Conservation (phyloP, 2,113 vertebrate species). For the Phaethornis superciliosus region DNA sequence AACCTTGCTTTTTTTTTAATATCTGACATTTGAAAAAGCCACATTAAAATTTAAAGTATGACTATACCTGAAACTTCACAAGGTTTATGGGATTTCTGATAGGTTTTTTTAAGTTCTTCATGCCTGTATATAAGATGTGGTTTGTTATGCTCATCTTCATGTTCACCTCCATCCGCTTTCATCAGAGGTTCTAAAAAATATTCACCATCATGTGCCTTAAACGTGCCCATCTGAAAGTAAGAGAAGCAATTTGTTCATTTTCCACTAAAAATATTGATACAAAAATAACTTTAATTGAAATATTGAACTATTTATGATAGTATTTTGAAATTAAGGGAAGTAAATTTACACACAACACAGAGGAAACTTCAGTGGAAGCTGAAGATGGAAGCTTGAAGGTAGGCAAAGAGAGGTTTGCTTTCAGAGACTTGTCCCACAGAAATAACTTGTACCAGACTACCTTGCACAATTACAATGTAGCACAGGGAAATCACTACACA, state of each 20-base stretch:
- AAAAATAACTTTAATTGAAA: not conserved
- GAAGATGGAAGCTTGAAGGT: not conserved
- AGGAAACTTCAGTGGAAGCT: not conserved
- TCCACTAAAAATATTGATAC: not conserved
- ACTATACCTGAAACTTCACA: conserved; percentile 89
- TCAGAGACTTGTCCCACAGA: not conserved
- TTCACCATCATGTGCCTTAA: conserved; percentile 88
- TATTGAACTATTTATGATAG: not conserved
- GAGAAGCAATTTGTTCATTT: conserved; percentile 1
- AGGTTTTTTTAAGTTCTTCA: conserved; percentile 71
- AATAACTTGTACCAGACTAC: not conserved
- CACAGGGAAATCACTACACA: not conserved
- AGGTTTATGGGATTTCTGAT: conserved; percentile 62
- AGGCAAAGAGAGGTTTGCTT: not conserved
- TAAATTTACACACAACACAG: accelerated
- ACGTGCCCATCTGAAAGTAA: conserved; percentile 73
- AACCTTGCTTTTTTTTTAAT: not conserved
- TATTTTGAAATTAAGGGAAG: not conserved
- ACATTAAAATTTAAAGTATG: not conserved
- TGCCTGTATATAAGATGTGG: conserved; percentile 92
- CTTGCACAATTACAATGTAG: not conserved
- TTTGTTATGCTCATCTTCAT: conserved; percentile 91
- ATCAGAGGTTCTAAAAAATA: conserved; percentile 95
- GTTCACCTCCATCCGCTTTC: conserved; percentile 80
- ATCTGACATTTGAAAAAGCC: not conserved